Evolutionary conservation across 2,888 invertebrate genomes (phyloP), one percentile per base, ranked within the genome.

Genomic region (Anaspis maculata): DNA sequence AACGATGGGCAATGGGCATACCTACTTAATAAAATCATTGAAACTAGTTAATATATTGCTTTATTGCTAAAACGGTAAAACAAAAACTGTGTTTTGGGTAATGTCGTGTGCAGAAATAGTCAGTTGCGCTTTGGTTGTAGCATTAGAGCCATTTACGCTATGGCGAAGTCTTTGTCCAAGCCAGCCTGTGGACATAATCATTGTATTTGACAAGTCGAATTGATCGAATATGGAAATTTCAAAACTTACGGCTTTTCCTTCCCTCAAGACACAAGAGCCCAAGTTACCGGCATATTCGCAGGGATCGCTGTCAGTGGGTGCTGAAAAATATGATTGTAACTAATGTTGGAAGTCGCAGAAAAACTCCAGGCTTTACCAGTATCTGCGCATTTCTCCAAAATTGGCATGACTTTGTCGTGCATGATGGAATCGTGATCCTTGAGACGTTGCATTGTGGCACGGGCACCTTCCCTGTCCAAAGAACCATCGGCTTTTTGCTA

Each of bases 401-500:
- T 21, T 11, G 25, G 27, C 5, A 35, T 10, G 3, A 49, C 22
- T 36, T 47, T 46, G 0, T 40, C 39, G 15, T 41, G 42, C 1
- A 48, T 12, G 6, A 42, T 46, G 7, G 32, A 23, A 34, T 52
- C 49, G 12, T 41, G 23, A 9, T 27, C 37, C 25, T 37, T 37
- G 9, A 37, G 13, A 3, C 22, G 16, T 13, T 37, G 26, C 2
- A 37, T 2, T 15, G 32, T 23, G 25, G 26, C 21, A 3, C 28
- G 2, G 4, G 39, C 30, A 3, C 38, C 41, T 1, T 22, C 32
- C 30, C 32, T 42, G 25, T 38, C 32, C 3, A 44, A 19, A 23
- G 44, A 39, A 9, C 48, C 48, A 13, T 37, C 34, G 10, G 31
- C 35, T 25, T 44, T 39, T 48, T 41, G 44, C 48, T 48, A 13